A percentile compares a stretch with the other conserved stretches of the same genome.
Evolutionary conservation across 2,888 invertebrate genomes (phyloP).

Genomic region (Exephanes ischioxanthus): DNA sequence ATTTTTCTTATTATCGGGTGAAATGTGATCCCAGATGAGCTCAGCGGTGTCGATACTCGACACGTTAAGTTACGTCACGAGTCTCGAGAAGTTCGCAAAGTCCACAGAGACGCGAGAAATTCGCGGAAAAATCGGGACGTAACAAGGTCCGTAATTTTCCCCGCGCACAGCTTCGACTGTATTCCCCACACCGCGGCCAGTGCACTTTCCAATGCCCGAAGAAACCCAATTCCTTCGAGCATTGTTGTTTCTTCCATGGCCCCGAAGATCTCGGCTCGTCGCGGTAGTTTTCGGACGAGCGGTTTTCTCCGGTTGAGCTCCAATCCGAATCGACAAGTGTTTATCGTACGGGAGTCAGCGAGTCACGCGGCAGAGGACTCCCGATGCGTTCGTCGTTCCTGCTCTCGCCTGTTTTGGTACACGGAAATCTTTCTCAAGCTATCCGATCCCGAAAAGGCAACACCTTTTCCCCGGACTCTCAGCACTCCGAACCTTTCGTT

Average conservation of each 20-base stretch:
- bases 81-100: too few relatives aligned
- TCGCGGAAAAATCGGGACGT: too few relatives aligned
- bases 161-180: not conserved
- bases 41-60: too few relatives aligned
- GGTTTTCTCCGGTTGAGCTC: not conserved
- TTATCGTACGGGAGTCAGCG: not conserved
- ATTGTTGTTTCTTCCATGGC: not conserved
- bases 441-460: constrained; percentile 66
- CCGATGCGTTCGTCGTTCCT: constrained; percentile 27
- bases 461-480: constrained; percentile 63
- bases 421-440: constrained; percentile 65
- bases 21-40: too few relatives aligned
- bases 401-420: constrained; percentile 9
- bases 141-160: not conserved
- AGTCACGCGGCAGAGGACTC: constrained; percentile 3
- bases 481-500: constrained; percentile 62
- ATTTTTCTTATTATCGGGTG: not conserved
- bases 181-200: not conserved
- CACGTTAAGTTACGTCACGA: too few relatives aligned
- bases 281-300: too few relatives aligned
- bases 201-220: not conserved
- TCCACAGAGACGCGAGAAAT: too few relatives aligned
- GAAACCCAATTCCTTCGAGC: not conserved
- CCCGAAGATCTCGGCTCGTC: not conserved
- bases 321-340: not conserved